Evolutionary conservation across 2,888 invertebrate species (phyloP).

Genomic region (Ernsta delagoae): DNA sequence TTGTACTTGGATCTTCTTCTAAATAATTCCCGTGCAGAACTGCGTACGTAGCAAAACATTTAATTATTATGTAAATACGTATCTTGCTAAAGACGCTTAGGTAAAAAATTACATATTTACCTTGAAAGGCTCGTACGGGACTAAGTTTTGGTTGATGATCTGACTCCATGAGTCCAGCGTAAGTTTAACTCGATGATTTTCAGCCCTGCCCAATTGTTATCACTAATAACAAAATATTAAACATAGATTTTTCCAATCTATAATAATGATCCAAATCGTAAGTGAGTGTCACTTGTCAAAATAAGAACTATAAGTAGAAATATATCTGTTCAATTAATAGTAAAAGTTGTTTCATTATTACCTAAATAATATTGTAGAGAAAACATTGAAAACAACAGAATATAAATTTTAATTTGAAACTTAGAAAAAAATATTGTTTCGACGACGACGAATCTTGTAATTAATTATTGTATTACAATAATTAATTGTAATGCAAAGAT

Average conservation of each 20-base stretch:
- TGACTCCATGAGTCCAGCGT: conserved; percentile 59
- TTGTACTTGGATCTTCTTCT: conserved; percentile 92
- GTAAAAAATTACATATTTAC: conserved; percentile 49
- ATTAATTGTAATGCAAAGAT: too few relatives aligned
- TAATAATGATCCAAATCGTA: neutral
- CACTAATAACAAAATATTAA: neutral
- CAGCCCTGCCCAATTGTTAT: conserved; percentile 15
- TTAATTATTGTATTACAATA: too few relatives aligned
- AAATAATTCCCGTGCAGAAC: conserved; percentile 64
- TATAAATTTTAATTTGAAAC: too few relatives aligned
- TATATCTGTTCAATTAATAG: too few relatives aligned
- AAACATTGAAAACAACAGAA: too few relatives aligned
- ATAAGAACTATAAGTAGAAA: neutral
- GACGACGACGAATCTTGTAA: too few relatives aligned
- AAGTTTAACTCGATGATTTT: neutral
- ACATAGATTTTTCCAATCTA: too few relatives aligned
- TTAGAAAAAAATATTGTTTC: too few relatives aligned
- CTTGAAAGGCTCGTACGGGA: conserved; percentile 76
- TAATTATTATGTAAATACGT: neutral
- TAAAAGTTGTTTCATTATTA: too few relatives aligned
- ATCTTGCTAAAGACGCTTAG: too few relatives aligned
- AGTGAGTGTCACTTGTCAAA: neutral
- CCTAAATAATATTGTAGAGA: too few relatives aligned
- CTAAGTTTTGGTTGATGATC: conserved; percentile 73
- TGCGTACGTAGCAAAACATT: conserved; percentile 43